Base-by-base conservation (phyloP, 1,140 invertebrate genomes). In the Sinella curviseta region DNA sequence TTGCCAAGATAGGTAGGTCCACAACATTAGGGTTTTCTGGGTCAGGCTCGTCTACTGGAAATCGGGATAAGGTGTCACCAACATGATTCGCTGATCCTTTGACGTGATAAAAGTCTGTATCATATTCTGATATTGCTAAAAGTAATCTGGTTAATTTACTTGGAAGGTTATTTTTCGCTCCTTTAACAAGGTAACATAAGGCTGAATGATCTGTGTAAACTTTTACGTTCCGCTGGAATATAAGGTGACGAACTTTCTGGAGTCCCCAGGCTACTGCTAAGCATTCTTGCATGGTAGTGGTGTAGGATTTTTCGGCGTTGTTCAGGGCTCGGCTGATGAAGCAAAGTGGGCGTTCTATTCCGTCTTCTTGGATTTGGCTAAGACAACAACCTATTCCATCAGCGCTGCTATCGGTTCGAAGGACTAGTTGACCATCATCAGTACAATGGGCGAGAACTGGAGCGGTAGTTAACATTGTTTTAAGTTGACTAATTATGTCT, bases 171-270 rank as follows among this genome's bases (percentile, higher is more conserved):
- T n/a, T n/a, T n/a, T n/a, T n/a, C n/a, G n/a, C n/a, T n/a, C n/a
- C n/a, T n/a, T n/a, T n/a, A n/a, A n/a, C n/a, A n/a, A n/a, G n/a
- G n/a, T n/a, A n/a, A n/a, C n/a, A n/a, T n/a, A n/a, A n/a, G n/a
- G n/a, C n/a, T n/a, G n/a, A n/a, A n/a, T n/a, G n/a, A n/a, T n/a
- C n/a, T n/a, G n/a, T n/a, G n/a, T n/a, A n/a, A n/a, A n/a, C n/a
- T n/a, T n/a, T n/a, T n/a, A n/a, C n/a, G n/a, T n/a, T n/a, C n/a
- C n/a, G n/a, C n/a, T n/a, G n/a, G n/a, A n/a, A n/a, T n/a, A n/a
- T n/a, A n/a, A n/a, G n/a, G n/a, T n/a, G 57, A 26, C 73, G 73
- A 39, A 35, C 4, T 26, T 74, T 74, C 73, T 74, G 33, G 3
- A 74, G 73, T 8, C 73, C 14, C 73, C 73, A 74, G 24, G 8